Evolutionary conservation across 2,797 vertebrate species (phyloP).

Genomic region (Lemur catta): DNA sequence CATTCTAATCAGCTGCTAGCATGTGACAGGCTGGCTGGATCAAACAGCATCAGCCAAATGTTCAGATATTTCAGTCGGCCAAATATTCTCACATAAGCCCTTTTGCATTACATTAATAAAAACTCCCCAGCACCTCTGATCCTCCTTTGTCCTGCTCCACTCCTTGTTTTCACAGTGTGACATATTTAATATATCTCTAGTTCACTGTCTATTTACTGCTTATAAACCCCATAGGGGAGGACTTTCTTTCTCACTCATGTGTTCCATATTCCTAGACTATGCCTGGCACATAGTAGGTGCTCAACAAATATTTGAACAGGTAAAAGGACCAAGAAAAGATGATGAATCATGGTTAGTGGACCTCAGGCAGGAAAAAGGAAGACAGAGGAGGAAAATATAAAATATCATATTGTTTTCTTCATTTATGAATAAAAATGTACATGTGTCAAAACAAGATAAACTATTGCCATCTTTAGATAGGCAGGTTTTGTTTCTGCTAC

Average conservation of each 20-base stretch:
- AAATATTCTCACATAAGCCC: neutral
- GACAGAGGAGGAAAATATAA: neutral
- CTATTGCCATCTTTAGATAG: neutral
- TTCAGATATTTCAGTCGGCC: neutral
- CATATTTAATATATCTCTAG: neutral
- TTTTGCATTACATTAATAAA: neutral
- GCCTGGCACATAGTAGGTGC: neutral
- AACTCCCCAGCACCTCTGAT: neutral
- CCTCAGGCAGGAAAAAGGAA: neutral
- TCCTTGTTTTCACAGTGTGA: neutral
- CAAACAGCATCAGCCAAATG: neutral
- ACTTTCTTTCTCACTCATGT: neutral
- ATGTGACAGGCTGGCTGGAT: neutral
- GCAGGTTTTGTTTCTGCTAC: neutral
- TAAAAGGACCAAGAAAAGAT: neutral
- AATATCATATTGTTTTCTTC: neutral
- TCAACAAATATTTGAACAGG: neutral
- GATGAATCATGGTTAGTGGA: neutral
- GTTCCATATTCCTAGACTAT: neutral
- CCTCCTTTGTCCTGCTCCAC: neutral
- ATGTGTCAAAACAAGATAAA: neutral
- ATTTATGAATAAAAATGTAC: neutral
- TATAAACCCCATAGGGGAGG: neutral
- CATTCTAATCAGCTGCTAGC: neutral
- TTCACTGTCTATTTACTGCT: neutral